These are phyloP conservation scores for Creontiades dilutus DNA, from an alignment of 2,888 invertebrate genomes.

Conservation along the genomic window DNA sequence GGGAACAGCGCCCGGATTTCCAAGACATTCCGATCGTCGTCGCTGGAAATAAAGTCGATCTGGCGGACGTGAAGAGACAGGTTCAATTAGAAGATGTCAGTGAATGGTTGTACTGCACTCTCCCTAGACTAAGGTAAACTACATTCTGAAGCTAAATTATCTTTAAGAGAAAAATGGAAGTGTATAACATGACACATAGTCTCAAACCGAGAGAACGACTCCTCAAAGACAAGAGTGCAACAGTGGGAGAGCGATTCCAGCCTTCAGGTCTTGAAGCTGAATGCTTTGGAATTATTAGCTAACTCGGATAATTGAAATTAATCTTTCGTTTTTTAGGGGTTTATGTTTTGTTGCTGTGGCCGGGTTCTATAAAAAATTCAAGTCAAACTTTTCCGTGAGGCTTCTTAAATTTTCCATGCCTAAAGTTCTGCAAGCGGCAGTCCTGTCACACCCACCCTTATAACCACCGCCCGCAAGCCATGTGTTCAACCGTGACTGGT, in stretches of 20 bases:
- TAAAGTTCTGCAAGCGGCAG: neutral
- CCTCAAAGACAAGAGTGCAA: too few relatives aligned
- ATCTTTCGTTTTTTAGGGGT: too few relatives aligned
- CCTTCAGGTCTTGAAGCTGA: too few relatives aligned
- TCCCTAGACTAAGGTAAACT: conserved; percentile 84
- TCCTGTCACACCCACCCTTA: conserved; percentile 1
- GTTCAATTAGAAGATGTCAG: conserved; percentile 88
- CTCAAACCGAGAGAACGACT: too few relatives aligned
- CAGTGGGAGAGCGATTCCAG: too few relatives aligned
- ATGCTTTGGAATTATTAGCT: too few relatives aligned
- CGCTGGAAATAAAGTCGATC: conserved; percentile 91
- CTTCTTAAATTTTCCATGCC: neutral
- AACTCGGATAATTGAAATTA: too few relatives aligned
- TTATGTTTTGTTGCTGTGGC: too few relatives aligned
- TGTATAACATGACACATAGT: too few relatives aligned
- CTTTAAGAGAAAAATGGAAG: too few relatives aligned
- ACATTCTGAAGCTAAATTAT: too few relatives aligned
- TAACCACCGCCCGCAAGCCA: neutral
- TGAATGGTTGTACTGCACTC: conserved; percentile 89
- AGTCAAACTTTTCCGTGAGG: neutral
- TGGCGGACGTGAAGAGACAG: conserved; percentile 85
- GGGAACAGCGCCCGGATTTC: conserved; percentile 88
- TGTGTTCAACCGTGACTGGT: neutral
- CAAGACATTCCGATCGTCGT: conserved; percentile 92
- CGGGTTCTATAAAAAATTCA: too few relatives aligned